Base-by-base conservation (phyloP, 2,888 invertebrate species). In the Trilocha varians region DNA sequence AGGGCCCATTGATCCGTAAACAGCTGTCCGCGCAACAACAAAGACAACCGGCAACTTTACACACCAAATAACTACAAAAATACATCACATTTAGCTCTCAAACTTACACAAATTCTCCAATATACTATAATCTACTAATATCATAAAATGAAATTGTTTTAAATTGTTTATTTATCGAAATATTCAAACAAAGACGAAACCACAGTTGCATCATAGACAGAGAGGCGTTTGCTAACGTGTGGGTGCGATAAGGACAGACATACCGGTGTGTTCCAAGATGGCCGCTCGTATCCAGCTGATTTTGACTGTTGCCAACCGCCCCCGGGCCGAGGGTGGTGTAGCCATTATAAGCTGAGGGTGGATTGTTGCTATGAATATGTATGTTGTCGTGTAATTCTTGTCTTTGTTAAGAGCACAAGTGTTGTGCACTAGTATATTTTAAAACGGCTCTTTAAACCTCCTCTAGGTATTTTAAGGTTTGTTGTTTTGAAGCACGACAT, bases 231-330 rank as follows among this genome's bases (percentile, higher is more conserved):
- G 6, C 6, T 25, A 25, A 25, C 5, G 11, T 25, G 11, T 11
- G 25, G 11, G 25, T 3, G 25, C 4, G 11, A 25, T 2, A 11
- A 11, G 11, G 25, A 25, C 25, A 25, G 25, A 25, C 6, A 25
- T 25, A 25, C 25, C 25, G 25, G 25, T 25, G 25, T 25, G 25
- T 11, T 6, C 25, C 6, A 25, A 9, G 25, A 2, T 25, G 11
- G 25, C 25, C 8, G 11, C 2, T 9, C 11, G 25, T 11, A 5
- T 16, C 43, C 57, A 57, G 55, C 57, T 54, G 53, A 56, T 57
- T 53, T 44, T 53, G 55, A 59, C 57, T 63, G 63, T 42, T 45
- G 47, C 43, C 40, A 43, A 40, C 43, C 38, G 35, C 16, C 5
- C 18, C 32, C 16, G 46, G 38, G 38, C 9, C 3, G 18, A 39